Base-by-base conservation (phyloP, 2,113 vertebrate species). In the Aramus guarauna region DNA sequence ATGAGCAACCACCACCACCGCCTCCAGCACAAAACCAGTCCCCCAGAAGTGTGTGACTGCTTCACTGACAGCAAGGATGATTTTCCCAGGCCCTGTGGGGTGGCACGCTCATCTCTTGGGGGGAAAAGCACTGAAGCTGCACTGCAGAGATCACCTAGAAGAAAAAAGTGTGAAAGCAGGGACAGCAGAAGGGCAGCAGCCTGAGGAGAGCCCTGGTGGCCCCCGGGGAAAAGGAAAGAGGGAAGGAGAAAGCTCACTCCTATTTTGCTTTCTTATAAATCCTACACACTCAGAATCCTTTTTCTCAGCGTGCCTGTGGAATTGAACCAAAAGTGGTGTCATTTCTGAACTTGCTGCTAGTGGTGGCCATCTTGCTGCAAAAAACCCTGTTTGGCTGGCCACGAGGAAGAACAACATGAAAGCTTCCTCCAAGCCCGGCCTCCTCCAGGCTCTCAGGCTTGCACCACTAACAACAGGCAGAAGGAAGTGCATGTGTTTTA, bases 381-480 rank as follows among this genome's bases (percentile, higher is more conserved):
- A 79, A 83, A 73, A 8, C 11, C 39, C 66, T 67, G 32, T 41
- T 69, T 1, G 2, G 6, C 36, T 18, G 15, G 32, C 36, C 32
- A 19, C 20, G 32, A 71, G 36, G 69, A 69, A 85, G 59, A 26
- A 15, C 48, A 53, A 11, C 1, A 0, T 14, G 74, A 92, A 21
- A 78, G 26, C 26, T 24, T 69, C 32, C 20, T 1, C 0, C n/a
- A 66, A 53, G 39, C 45, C 56, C 15, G n/a, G 45, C 11, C 8
- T 93, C 47, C 34, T 64, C 27, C 1, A 0, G n/a, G 48, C 81
- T 64, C 48, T 0, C 0, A 41, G 22, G 63, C 50, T 71, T 47
- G 24, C 1, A 3, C n/a, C 5, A 9, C 23, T 73, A 45, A 36
- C 0, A 1, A 37, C 52, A 77, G 85, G 41, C 15, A 63, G 64